Percentiles rank a stretch among this genome's conserved stretches.
phyloP scores from a whole-genome alignment of 2,888 invertebrate species.

The Aromia moschata region DNA sequence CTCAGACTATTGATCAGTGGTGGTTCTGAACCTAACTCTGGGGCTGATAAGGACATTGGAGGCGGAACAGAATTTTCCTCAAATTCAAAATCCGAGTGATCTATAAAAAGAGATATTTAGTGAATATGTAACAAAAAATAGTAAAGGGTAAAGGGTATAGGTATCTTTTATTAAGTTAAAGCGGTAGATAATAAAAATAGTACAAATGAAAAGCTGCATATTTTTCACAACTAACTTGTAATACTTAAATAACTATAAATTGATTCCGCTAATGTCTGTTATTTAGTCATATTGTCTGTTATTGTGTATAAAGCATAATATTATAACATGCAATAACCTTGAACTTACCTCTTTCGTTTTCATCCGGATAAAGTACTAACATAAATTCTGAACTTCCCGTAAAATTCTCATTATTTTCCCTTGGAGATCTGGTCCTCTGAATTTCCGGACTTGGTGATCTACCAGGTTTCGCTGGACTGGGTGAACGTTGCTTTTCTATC shows the following conservation, averaged over 20 bases:
- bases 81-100: conserved; percentile 64
- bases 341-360: conserved; percentile 53
- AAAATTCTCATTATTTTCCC: conserved; percentile 62
- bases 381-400: conserved; percentile 83
- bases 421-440: conserved; percentile 32
- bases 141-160: too few relatives aligned
- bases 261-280: too few relatives aligned
- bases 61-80: conserved; percentile 78
- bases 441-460: conserved; percentile 42
- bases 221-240: too few relatives aligned
- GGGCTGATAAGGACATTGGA: conserved; percentile 83
- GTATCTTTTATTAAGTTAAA: too few relatives aligned
- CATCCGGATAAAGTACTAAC: conserved; percentile 71
- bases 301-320: too few relatives aligned
- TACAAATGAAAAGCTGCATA: too few relatives aligned
- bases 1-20: conserved; percentile 68
- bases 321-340: too few relatives aligned
- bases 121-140: too few relatives aligned
- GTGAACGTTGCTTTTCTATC: conserved; percentile 34
- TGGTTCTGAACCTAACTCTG: conserved; percentile 76
- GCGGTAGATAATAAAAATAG: too few relatives aligned
- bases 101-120: conserved; percentile 32
- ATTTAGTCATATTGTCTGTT: too few relatives aligned
- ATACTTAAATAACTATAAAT: too few relatives aligned
- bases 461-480: conserved; percentile 21